Evolutionary conservation across 2,797 vertebrate species (phyloP), one percentile per base, ranked within the genome.

Genomic region (Myotis planiceps): DNA sequence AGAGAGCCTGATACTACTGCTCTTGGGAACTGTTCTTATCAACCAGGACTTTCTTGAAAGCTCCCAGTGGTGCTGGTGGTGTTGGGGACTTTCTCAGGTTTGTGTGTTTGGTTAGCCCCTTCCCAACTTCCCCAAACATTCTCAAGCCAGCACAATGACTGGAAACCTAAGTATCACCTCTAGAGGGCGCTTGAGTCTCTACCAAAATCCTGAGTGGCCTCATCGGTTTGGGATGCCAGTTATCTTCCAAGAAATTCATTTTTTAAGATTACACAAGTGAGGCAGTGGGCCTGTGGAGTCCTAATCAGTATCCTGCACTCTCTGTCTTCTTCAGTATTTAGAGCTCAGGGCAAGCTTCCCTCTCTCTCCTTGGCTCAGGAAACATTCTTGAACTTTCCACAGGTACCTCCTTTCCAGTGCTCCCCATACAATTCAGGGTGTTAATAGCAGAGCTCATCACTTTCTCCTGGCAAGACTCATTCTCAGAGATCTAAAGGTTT

Each of bases 131-230:
- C 39, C 34, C 29, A 16, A 51, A 58, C 6, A 32, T 19, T 66
- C 45, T 29, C 25, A 68, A 47, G 45, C 79, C 75, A 45, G 27
- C 66, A 16, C 37, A 32, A n/a, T 37, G 32, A n/a, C 51, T 27
- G 42, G 55, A 80, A 96, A 92, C 32, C 18, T 51, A 37, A 81
- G 66, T 0, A 1, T 84, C 2, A 3, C 93, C 95, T 97, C 94
- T 83, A 96, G 96, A 96, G 93, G 96, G 97, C 72, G 23, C 94
- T 69, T 58, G 66, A 74, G 87, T 85, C 94, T 93, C 92, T 92
- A 79, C 32, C 39, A 92, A 95, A 92, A 15, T 21, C 32, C 23
- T 34, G 10, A 95, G 51, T 63, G 75, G 23, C 86, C n/a, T 84
- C 8, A 2, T 6, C n/a, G 27, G 34, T 63, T 76, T 75, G 75